phyloP scores from a whole-genome alignment of 2,797 vertebrate species.

The Rhinichthys osculus region DNA sequence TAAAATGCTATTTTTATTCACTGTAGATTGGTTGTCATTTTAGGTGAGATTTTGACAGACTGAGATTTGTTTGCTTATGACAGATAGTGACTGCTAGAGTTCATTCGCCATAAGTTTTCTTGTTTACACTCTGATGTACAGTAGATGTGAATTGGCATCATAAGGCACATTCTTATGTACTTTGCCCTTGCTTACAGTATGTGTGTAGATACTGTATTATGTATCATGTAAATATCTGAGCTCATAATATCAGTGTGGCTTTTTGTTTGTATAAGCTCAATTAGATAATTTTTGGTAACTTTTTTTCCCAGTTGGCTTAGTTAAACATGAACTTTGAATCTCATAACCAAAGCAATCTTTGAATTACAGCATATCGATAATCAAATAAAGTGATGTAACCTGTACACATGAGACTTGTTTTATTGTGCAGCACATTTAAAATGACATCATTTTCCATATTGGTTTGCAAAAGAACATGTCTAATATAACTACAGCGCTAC shows the following conservation, averaged over 20 bases:
- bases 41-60: background rate
- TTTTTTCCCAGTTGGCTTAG: background rate
- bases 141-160: constrained; percentile 33
- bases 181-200: constrained; percentile 1
- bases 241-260: constrained; percentile 3
- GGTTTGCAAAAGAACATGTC: constrained; percentile 9
- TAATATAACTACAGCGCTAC: constrained; percentile 11
- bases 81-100: constrained; percentile 18
- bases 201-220: constrained; percentile 19
- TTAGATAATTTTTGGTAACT: background rate
- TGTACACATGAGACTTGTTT: background rate
- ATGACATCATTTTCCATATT: background rate
- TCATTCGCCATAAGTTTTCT: constrained; percentile 14
- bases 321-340: constrained; percentile 20
- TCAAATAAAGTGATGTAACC: constrained; percentile 49
- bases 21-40: constrained; percentile 12
- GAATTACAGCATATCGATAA: constrained; percentile 46
- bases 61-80: constrained; percentile 20
- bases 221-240: constrained; percentile 40
- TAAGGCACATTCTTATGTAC: constrained; percentile 2
- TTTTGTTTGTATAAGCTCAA: background rate
- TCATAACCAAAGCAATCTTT: constrained; percentile 49
- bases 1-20: constrained; percentile 24
- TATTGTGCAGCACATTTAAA: background rate
- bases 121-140: constrained; percentile 35